Evolutionary conservation across 2,113 vertebrate species (phyloP).

Genomic region (Plecturocebus donacophilus): DNA sequence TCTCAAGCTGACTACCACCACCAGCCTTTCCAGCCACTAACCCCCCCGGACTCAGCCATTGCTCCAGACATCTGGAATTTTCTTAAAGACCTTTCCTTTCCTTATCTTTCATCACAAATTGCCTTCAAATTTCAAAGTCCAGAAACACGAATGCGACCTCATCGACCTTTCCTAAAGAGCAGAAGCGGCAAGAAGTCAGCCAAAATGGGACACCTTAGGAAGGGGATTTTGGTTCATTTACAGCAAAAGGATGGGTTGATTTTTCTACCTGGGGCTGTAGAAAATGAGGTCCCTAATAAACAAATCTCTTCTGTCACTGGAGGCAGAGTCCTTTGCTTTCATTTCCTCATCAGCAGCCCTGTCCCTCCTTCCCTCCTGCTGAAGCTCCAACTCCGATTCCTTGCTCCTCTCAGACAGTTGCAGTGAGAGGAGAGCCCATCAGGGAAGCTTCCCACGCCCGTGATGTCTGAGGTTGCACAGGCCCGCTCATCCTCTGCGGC

Average conservation of each 20-base stretch:
- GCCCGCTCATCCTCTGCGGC: rapidly evolving
- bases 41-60: background rate
- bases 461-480: rapidly evolving
- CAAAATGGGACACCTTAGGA: background rate
- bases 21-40: background rate
- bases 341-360: background rate
- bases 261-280: conserved; percentile 38
- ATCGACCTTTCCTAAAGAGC: conserved; percentile 11
- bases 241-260: conserved; percentile 8
- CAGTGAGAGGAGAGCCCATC: background rate
- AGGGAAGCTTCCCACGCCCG: rapidly evolving
- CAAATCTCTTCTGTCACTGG: background rate
- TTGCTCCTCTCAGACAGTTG: background rate
- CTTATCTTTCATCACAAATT: background rate
- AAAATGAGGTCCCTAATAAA: conserved; percentile 41
- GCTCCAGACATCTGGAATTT: conserved; percentile 10
- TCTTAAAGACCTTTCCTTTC: background rate
- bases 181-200: background rate
- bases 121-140: conserved; percentile 17
- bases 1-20: background rate
- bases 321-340: background rate
- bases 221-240: background rate
- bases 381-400: background rate
- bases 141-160: conserved; percentile 38
- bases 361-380: conserved; percentile 28